A percentile compares a stretch with the other conserved stretches of the same genome.
phyloP scores from a whole-genome alignment of 37 sponge, comb jelly and placozoan genomes.

The Chondrosia reniformis region DNA sequence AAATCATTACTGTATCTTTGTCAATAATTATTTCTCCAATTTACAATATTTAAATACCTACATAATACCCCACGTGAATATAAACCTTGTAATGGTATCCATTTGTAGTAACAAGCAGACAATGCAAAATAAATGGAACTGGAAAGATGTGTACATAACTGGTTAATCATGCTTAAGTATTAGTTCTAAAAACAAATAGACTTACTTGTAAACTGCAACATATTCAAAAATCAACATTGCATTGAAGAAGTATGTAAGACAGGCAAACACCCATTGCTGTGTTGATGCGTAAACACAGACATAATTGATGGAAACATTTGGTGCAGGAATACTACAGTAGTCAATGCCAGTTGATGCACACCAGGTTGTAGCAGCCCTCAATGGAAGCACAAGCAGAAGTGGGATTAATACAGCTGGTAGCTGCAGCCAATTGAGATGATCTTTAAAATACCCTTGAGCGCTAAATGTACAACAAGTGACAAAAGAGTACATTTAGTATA shows the following conservation, averaged over 20 bases:
- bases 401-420: constrained; percentile 1
- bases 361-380: constrained; percentile 4
- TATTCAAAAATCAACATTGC: not conserved
- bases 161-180: no score
- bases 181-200: no score
- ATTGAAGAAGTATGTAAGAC: not conserved
- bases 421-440: not conserved
- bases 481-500: not conserved
- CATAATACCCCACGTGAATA: not conserved
- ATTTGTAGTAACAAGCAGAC: no score
- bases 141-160: no score
- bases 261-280: constrained; percentile 8
- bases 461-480: not conserved
- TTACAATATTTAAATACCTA: not conserved
- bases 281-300: not conserved
- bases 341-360: constrained; percentile 12
- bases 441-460: not conserved
- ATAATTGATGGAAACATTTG: not conserved
- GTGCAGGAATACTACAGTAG: not conserved
- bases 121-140: no score
- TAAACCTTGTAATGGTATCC: not conserved
- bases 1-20: not conserved
- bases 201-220: not conserved
- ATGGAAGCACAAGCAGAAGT: not conserved
- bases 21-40: not conserved